Percentiles rank a stretch among this genome's conserved stretches.
phyloP scores from a whole-genome alignment of 2,113 vertebrate species.

The Lethenteron reissneri region DNA sequence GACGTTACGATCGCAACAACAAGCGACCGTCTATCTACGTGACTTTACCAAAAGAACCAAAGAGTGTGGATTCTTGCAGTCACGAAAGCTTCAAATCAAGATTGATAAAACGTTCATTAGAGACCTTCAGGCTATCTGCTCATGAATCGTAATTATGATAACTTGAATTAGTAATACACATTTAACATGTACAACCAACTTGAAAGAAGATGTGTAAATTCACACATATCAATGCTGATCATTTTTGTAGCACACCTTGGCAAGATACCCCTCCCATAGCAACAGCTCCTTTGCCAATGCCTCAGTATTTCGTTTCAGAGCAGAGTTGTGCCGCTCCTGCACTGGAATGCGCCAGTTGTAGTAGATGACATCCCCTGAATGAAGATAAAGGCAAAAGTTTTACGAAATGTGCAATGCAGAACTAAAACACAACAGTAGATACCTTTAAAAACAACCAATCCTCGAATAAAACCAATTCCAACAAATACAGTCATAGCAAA shows the following conservation, averaged over 20 bases:
- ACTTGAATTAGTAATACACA: not conserved
- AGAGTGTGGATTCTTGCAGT: no score
- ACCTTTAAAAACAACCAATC: no score
- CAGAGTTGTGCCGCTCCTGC: constrained; percentile 24
- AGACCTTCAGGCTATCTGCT: not conserved
- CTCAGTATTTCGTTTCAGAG: constrained; percentile 21
- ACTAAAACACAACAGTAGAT: no score
- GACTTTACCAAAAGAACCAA: no score
- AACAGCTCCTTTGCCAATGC: constrained; percentile 17
- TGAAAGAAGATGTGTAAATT: not conserved
- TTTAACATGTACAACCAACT: not conserved
- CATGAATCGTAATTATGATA: no score
- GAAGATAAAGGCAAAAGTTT: not conserved
- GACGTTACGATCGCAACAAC: no score
- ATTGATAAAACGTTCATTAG: no score
- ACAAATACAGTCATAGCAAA: no score
- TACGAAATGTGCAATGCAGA: no score
- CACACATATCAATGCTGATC: not conserved
- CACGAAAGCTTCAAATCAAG: not conserved
- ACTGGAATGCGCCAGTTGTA: constrained; percentile 22
- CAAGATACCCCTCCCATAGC: constrained; percentile 29
- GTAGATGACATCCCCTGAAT: constrained; percentile 16
- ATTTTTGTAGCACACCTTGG: constrained; percentile 15
- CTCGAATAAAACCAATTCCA: no score
- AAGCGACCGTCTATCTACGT: no score